A percentile compares a stretch with the other conserved stretches of the same genome.
phyloP scores from a whole-genome alignment of 2,888 invertebrate species.

The Scaptomyza reducta region DNA sequence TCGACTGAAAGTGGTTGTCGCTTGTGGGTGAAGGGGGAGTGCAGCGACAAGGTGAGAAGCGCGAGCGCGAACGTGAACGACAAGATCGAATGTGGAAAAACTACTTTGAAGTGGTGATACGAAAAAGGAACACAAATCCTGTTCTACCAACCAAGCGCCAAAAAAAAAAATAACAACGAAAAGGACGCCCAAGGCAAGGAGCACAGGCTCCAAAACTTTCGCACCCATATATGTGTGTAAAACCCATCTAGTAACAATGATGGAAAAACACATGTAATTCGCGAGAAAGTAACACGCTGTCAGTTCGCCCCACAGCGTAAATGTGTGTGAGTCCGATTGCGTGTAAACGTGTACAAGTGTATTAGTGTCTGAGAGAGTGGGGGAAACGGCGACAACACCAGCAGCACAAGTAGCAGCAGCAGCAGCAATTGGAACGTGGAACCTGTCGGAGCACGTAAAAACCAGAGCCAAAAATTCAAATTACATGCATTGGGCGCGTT shows the following conservation, averaged over 20 bases:
- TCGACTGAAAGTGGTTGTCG: slow-evolving; percentile 76
- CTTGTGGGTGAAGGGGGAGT: slow-evolving; percentile 51
- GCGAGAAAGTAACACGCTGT: slow-evolving; percentile 81
- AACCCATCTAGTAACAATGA: slow-evolving; percentile 25
- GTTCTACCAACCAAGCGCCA: slow-evolving; percentile 34
- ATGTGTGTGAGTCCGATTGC: slow-evolving; percentile 39
- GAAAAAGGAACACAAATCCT: slow-evolving; percentile 39
- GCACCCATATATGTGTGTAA: slow-evolving; percentile 8
- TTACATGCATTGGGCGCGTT: slow-evolving; percentile 75
- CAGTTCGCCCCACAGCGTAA: slow-evolving; percentile 63
- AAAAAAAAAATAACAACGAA: slow-evolving; percentile 24
- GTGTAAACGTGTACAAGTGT: slow-evolving; percentile 37
- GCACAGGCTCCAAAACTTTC: slow-evolving; percentile 23
- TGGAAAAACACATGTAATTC: slow-evolving; percentile 78
- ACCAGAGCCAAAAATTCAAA: slow-evolving; percentile 70
- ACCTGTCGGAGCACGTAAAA: slow-evolving; percentile 76
- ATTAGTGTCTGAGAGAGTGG: slow-evolving; percentile 29
- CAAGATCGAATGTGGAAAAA: slow-evolving; percentile 76
- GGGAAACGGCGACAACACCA: slow-evolving; percentile 43
- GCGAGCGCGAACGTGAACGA: slow-evolving; percentile 62
- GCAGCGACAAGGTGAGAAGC: slow-evolving; percentile 70
- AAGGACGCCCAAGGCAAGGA: slow-evolving; percentile 27
- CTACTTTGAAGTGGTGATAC: slow-evolving; percentile 68
- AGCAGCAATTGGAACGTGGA: slow-evolving; percentile 64
- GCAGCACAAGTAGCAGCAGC: slow-evolving; percentile 37